Percentiles rank a stretch among this genome's conserved stretches.
Evolutionary conservation across 2,113 vertebrate genomes (phyloP).

Genomic region (Microcebus griseorufus): DNA sequence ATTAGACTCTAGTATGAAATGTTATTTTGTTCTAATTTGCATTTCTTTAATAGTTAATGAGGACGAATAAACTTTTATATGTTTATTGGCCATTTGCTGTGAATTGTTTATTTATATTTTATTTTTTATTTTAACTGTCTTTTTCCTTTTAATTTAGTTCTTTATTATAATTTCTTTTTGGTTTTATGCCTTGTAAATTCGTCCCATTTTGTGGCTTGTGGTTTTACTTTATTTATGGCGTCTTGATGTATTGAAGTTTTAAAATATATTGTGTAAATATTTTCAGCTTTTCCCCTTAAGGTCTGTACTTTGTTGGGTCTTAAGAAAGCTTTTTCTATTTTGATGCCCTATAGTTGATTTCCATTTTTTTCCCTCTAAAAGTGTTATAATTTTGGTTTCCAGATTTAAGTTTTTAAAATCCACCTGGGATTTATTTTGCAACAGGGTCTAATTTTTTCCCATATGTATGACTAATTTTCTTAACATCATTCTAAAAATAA

Average conservation of each 20-base stretch:
- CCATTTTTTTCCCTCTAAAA: neutral
- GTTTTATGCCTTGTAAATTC: neutral
- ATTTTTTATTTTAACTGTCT: neutral
- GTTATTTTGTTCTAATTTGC: conserved; percentile 40
- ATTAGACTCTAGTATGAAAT: neutral
- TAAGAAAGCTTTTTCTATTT: conserved; percentile 32
- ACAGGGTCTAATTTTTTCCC: neutral
- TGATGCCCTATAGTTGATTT: conserved; percentile 6
- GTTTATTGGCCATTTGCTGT: conserved; percentile 24
- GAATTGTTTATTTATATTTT: neutral
- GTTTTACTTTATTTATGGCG: neutral
- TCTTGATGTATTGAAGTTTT: neutral
- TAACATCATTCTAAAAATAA: neutral
- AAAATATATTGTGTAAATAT: neutral
- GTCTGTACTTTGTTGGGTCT: neutral
- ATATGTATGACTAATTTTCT: neutral
- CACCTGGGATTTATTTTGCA: neutral
- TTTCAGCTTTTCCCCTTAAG: neutral
- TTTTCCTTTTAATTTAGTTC: conserved; percentile 18
- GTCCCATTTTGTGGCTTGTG: neutral
- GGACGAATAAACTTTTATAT: neutral
- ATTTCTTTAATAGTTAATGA: conserved; percentile 10
- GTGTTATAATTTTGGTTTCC: conserved; percentile 30
- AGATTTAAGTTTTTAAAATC: conserved; percentile 11
- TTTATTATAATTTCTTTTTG: conserved; percentile 16